phyloP scores from a whole-genome alignment of 2,113 vertebrate species.

The Nannospalax galili region DNA sequence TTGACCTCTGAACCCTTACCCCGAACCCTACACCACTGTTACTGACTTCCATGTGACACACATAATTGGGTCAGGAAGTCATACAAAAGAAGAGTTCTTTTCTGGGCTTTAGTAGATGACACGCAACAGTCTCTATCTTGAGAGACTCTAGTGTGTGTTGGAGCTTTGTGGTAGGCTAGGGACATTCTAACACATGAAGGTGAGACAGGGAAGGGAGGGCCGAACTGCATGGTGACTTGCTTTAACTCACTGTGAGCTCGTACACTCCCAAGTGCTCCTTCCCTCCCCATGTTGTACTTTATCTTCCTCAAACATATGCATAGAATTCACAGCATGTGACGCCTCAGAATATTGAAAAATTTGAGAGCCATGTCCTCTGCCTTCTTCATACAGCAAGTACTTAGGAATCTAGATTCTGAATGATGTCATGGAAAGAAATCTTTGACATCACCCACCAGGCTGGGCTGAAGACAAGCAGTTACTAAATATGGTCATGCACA shows the following conservation, averaged over 20 bases:
- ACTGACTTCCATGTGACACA: neutral
- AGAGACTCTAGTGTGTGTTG: neutral
- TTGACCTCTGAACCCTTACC: neutral
- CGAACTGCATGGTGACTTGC: neutral
- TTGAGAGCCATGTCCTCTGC: neutral
- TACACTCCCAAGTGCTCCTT: no score
- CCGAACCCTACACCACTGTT: neutral
- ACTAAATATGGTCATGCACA: accelerated
- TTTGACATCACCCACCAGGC: accelerated
- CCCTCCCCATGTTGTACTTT: neutral
- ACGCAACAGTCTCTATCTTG: neutral
- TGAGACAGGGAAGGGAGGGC: neutral
- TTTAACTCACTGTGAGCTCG: no score
- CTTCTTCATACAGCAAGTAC: neutral
- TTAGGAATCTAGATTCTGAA: neutral
- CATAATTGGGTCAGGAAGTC: neutral
- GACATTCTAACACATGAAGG: neutral
- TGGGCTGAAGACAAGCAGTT: neutral
- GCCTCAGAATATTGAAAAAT: neutral
- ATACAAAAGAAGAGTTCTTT: neutral
- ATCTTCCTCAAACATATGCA: neutral
- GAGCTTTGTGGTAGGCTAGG: neutral
- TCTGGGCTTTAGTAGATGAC: neutral
- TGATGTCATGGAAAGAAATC: neutral
- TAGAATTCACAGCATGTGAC: neutral